Percentiles rank a stretch among this genome's conserved stretches.
Evolutionary conservation across 2,113 vertebrate genomes (phyloP).

Genomic region (Pedetes capensis): DNA sequence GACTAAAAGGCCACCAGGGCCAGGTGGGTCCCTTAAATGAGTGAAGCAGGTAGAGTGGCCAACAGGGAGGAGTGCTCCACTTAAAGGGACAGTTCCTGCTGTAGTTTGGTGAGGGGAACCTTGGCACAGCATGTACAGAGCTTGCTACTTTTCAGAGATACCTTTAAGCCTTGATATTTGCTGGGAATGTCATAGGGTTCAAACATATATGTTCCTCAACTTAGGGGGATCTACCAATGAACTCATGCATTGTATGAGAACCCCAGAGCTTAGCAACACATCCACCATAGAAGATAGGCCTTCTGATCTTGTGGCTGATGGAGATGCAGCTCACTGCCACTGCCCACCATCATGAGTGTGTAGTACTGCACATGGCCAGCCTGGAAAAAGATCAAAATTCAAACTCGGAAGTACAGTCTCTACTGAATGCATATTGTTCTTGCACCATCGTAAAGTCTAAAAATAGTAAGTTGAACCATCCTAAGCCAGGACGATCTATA

Average conservation of each 20-base stretch:
- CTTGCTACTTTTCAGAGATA: not conserved
- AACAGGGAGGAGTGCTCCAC: fast-evolving
- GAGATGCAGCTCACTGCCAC: not conserved
- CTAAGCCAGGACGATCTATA: not conserved
- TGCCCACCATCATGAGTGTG: not conserved
- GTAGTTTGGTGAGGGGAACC: not conserved
- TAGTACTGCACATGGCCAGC: not conserved
- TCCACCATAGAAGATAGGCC: not conserved
- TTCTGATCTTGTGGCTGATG: not conserved
- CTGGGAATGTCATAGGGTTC: not conserved
- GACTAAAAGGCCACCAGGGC: not conserved
- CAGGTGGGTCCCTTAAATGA: not conserved
- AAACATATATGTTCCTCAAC: not conserved
- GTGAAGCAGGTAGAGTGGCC: not conserved
- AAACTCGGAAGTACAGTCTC: not conserved
- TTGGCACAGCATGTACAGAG: not conserved
- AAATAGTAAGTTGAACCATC: not conserved
- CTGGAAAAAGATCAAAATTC: not conserved
- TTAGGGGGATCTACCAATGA: not conserved
- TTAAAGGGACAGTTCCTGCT: not conserved
- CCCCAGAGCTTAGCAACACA: not conserved
- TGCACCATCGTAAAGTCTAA: not conserved
- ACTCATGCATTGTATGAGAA: not conserved
- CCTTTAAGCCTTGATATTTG: not conserved
- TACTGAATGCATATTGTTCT: not conserved